A percentile compares a stretch with the other conserved stretches of the same genome.
Conservation (phyloP, 2,888 invertebrate species). For the Lamproptera curius region DNA sequence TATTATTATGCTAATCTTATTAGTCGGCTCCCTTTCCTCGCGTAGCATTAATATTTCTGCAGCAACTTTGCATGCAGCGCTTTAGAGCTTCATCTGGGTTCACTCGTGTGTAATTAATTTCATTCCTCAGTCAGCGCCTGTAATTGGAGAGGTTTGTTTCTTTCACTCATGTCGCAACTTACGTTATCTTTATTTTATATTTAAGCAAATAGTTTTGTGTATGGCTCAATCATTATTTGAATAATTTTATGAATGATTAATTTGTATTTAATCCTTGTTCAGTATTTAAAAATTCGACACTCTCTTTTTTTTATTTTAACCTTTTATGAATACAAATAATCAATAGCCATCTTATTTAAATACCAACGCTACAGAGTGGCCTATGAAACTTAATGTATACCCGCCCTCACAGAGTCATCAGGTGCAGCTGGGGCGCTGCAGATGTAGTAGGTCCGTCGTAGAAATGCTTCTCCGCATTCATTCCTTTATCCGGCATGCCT, state of each 20-base stretch:
- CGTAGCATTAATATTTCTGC: constrained; percentile 53
- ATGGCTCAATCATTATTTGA: not conserved
- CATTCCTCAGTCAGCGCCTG: constrained; percentile 5
- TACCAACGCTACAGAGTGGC: too few species aligned
- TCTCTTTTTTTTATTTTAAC: too few species aligned
- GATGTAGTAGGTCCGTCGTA: too few species aligned
- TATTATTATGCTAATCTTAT: constrained; percentile 68
- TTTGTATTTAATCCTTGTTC: too few species aligned
- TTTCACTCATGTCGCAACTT: not conserved
- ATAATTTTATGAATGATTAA: too few species aligned
- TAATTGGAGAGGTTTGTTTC: constrained; percentile 1
- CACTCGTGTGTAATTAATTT: constrained; percentile 20
- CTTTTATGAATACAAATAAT: not conserved
- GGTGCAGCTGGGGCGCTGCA: too few species aligned
- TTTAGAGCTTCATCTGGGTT: constrained; percentile 23
- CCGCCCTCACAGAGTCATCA: too few species aligned
- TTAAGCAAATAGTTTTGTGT: not conserved
- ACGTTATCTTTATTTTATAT: not conserved
- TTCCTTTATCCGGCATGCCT: too few species aligned
- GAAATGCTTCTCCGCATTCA: too few species aligned
- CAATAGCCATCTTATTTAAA: not conserved
- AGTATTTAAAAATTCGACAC: too few species aligned
- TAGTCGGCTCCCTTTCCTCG: constrained; percentile 64
- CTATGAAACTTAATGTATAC: too few species aligned
- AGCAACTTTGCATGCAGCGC: constrained; percentile 34